Evolutionary conservation across 2,113 vertebrate genomes (phyloP).

Genomic region (Riparia riparia): DNA sequence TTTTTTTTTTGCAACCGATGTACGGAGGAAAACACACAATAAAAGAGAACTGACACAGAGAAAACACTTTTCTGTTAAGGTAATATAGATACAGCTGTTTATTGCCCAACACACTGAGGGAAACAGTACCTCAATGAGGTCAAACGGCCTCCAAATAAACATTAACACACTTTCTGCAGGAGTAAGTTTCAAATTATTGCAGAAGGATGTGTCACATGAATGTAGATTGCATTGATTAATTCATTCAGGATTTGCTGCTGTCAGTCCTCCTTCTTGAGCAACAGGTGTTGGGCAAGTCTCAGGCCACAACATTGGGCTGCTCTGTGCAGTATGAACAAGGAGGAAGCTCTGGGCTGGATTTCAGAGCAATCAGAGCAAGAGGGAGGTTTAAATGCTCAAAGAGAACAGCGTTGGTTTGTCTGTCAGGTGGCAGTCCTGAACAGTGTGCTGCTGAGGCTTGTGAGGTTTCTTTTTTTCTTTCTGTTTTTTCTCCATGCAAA

Average conservation of each 20-base stretch:
- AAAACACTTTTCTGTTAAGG: not conserved
- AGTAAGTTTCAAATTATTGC: not conserved
- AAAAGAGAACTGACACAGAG: not conserved
- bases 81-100: slow-evolving; percentile 49
- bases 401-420: not conserved
- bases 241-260: not conserved
- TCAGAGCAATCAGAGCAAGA: not conserved
- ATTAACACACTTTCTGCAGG: not conserved
- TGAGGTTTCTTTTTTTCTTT: not conserved
- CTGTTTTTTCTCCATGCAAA: not conserved
- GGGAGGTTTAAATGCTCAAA: not conserved
- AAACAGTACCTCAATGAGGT: not conserved
- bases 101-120: not conserved
- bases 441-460: not conserved
- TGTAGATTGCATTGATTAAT: not conserved
- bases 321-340: not conserved
- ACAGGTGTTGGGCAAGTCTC: not conserved
- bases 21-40: not conserved
- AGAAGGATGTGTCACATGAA: not conserved
- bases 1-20: not conserved
- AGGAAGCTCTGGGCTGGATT: not conserved
- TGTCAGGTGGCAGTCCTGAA: not conserved
- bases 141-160: not conserved
- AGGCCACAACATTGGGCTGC: accelerated
- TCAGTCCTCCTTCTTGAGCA: not conserved